Percentiles rank a stretch among this genome's conserved stretches.
Evolutionary conservation across 2,888 invertebrate genomes (phyloP).

Genomic region (Brachynemurus nebulosus): DNA sequence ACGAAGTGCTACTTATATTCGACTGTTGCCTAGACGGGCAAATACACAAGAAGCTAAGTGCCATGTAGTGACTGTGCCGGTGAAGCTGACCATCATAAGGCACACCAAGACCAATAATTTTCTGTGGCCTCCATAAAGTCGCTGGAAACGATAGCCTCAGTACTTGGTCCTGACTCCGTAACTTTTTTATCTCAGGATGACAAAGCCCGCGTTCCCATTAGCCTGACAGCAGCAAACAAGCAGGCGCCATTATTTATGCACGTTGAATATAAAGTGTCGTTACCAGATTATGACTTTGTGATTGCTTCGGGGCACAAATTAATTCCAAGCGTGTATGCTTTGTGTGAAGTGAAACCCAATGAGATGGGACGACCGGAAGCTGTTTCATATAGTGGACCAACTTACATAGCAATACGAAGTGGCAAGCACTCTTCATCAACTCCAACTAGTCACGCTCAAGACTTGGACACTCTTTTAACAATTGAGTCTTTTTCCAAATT

Average conservation of each 20-base stretch:
- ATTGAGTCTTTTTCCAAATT: conserved; percentile 11
- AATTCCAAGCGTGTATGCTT: conserved; percentile 18
- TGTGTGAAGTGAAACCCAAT: conserved; percentile 18
- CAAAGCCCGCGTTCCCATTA: conserved; percentile 26
- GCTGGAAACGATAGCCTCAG: conserved; percentile 17
- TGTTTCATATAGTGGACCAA: conserved; percentile 26
- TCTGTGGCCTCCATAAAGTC: background rate
- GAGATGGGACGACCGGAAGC: conserved; percentile 22
- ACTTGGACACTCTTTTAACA: conserved; percentile 10
- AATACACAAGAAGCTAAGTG: conserved; percentile 20
- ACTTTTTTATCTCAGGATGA: conserved; percentile 24
- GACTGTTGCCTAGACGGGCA: conserved; percentile 17
- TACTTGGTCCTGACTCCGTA: conserved; percentile 19
- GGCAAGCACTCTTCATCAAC: conserved; percentile 18
- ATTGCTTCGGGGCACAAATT: conserved; percentile 17
- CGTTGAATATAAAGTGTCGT: conserved; percentile 15
- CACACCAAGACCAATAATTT: background rate
- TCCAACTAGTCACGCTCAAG: conserved; percentile 12
- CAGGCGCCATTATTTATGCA: conserved; percentile 23
- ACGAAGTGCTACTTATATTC: conserved; percentile 19
- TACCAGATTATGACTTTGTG: conserved; percentile 18
- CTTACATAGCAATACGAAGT: conserved; percentile 23
- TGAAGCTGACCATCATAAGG: conserved; percentile 8
- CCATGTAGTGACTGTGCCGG: conserved; percentile 22
- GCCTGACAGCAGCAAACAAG: conserved; percentile 27